Conservation (phyloP, 2,797 vertebrate species). For the Catostomus latipinnis region DNA sequence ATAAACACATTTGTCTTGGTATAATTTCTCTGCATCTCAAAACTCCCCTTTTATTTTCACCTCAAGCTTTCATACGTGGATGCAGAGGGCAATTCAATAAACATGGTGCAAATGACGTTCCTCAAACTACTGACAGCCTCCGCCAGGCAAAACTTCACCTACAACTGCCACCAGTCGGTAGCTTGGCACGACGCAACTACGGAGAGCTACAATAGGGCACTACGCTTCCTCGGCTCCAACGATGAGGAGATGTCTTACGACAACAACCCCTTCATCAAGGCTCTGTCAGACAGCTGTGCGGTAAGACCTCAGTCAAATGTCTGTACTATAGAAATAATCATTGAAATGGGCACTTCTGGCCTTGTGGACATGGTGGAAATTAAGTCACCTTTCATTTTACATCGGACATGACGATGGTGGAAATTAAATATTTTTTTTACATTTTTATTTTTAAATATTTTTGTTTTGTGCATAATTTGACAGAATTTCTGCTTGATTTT, state of each 20-base stretch:
- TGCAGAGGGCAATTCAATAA: conserved; percentile 89
- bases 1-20: too few species aligned
- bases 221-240: conserved; percentile 94
- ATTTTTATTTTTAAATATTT: too few species aligned
- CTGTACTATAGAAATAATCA: neutral
- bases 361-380: too few species aligned
- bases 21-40: neutral
- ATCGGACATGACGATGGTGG: too few species aligned
- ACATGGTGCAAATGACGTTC: conserved; percentile 99
- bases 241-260: conserved; percentile 97
- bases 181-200: conserved; percentile 89
- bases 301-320: conserved; percentile 75
- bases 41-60: neutral
- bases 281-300: conserved; percentile 88
- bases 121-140: conserved; percentile 96
- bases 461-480: too few species aligned
- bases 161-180: conserved; percentile 94
- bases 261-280: conserved; percentile 93
- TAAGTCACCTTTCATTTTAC: too few species aligned
- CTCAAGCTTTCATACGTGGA: conserved; percentile 92
- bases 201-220: conserved; percentile 87
- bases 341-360: neutral
- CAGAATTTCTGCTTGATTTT: too few species aligned
- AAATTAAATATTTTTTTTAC: too few species aligned
- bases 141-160: conserved; percentile 98